These are phyloP conservation scores for Gorsachius goisagi DNA, from an alignment of 2,113 vertebrate genomes.

Conservation along the genomic window DNA sequence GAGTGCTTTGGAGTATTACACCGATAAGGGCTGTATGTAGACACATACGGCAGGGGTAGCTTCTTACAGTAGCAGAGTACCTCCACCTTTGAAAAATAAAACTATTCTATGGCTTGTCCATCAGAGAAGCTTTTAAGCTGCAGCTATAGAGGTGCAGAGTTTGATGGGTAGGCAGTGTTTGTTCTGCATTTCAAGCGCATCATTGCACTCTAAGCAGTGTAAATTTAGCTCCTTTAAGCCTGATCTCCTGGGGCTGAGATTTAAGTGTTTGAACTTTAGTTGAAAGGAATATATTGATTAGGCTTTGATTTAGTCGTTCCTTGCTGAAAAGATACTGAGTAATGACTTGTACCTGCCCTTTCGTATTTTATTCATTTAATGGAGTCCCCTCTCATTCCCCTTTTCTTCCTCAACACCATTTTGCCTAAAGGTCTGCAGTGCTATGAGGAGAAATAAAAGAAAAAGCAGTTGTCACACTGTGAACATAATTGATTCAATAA, in stretches of 20 bases:
- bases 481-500: conserved; percentile 63
- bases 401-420: neutral
- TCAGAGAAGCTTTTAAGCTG: conserved; percentile 27
- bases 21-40: neutral
- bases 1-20: neutral
- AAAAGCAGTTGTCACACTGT: conserved; percentile 36
- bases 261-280: conserved; percentile 63
- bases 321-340: conserved; percentile 42
- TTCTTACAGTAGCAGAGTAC: neutral
- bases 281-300: conserved; percentile 67
- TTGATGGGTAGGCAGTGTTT: neutral
- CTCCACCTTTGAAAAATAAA: neutral
- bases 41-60: neutral
- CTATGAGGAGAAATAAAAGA: neutral
- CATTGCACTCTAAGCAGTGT: neutral
- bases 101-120: neutral
- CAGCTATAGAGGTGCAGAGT: neutral
- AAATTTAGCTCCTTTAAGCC: conserved; percentile 56
- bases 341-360: conserved; percentile 40
- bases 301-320: conserved; percentile 62
- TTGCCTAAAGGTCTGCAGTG: neutral
- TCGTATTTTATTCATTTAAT: conserved; percentile 19
- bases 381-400: neutral
- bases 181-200: conserved; percentile 36
- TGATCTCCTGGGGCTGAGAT: conserved; percentile 46